phyloP scores from a whole-genome alignment of 2,113 vertebrate genomes.

The Cavia porcellus region DNA sequence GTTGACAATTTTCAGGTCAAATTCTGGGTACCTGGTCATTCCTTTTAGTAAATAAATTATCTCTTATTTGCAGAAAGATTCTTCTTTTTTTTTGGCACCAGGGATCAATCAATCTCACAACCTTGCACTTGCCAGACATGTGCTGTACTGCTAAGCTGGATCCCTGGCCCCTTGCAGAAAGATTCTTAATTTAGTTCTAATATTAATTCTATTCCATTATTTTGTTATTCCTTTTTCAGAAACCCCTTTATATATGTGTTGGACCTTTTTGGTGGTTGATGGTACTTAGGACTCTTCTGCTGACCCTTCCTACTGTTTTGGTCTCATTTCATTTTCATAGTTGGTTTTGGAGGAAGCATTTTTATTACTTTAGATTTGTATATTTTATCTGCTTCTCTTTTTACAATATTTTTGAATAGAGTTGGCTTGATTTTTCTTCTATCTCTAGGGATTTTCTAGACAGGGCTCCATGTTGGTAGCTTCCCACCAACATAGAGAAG shows the following conservation, averaged over 20 bases:
- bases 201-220: not conserved
- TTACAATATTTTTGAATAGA: not conserved
- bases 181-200: not conserved
- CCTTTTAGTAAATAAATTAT: not conserved
- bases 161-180: not conserved
- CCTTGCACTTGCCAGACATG: no score
- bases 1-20: not conserved
- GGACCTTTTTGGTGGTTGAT: not conserved
- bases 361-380: not conserved
- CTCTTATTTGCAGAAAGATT: constrained; percentile 16
- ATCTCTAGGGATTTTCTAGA: not conserved
- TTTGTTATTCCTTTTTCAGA: not conserved
- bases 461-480: not conserved
- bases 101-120: no score
- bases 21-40: not conserved
- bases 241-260: not conserved
- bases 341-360: not conserved
- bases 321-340: not conserved
- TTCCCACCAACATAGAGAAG: no score
- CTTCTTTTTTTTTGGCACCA: not conserved
- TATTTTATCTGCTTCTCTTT: not conserved
- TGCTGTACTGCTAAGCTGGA: no score
- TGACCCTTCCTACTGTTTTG: not conserved
- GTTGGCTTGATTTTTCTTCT: not conserved
- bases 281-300: not conserved